These are phyloP conservation scores for Lasioglossum lativentre DNA, from an alignment of 2,888 invertebrate species.

Conservation along the genomic window DNA sequence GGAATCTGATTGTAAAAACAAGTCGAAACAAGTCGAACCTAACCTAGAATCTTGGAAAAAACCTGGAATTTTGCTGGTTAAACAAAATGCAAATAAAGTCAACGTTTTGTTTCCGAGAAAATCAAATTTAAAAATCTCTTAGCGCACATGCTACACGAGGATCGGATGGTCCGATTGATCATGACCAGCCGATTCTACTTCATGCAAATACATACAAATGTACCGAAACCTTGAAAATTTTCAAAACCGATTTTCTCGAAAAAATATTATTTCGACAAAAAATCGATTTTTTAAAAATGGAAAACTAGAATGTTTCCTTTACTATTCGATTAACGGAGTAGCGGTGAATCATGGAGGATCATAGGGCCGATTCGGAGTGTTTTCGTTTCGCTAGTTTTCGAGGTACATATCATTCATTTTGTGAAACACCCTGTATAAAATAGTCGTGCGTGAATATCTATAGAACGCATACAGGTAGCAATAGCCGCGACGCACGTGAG, in stretches of 20 bases:
- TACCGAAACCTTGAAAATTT: background rate
- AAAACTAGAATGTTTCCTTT: too few relatives aligned
- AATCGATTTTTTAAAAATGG: too few relatives aligned
- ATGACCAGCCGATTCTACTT: background rate
- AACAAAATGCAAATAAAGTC: background rate
- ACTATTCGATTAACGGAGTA: too few relatives aligned
- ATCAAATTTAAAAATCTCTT: background rate
- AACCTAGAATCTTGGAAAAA: background rate
- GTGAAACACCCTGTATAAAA: background rate
- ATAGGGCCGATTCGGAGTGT: too few relatives aligned
- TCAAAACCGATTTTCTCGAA: too few relatives aligned
- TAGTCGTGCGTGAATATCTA: slow-evolving; percentile 1
- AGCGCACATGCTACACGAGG: background rate
- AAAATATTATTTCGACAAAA: too few relatives aligned
- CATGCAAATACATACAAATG: background rate
- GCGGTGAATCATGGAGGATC: too few relatives aligned
- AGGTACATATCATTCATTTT: background rate
- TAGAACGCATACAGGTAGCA: slow-evolving; percentile 37
- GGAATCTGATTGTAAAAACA: background rate
- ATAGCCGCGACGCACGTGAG: slow-evolving; percentile 45
- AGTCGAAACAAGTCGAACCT: background rate
- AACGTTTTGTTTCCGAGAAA: background rate
- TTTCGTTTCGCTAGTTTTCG: too few relatives aligned
- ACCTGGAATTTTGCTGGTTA: background rate
- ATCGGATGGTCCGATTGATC: background rate